phyloP scores from a whole-genome alignment of 64 coral and sea anemone species.

The Porites lutea region DNA sequence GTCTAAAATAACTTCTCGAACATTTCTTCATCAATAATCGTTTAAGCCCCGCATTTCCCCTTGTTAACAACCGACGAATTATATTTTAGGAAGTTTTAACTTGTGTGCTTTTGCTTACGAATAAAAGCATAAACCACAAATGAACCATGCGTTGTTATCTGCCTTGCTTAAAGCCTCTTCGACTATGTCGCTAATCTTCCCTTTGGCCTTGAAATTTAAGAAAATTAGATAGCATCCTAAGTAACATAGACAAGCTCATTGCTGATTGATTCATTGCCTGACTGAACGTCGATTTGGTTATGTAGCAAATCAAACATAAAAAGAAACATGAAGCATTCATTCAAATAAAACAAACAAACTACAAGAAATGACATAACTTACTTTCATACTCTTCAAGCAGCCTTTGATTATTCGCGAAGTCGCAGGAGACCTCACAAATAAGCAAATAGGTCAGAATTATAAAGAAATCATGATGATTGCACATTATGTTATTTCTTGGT shows the following conservation, averaged over 20 bases:
- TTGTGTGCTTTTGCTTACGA: background rate
- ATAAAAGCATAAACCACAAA: background rate
- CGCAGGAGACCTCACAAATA: background rate
- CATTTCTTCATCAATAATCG: too few relatives aligned
- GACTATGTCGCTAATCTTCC: too few relatives aligned
- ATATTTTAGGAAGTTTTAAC: background rate
- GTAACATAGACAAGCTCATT: too few relatives aligned
- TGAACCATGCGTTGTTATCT: background rate
- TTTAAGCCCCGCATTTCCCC: too few relatives aligned
- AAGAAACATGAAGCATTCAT: background rate
- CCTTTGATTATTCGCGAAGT: slow-evolving; percentile 2
- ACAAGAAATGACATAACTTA: background rate
- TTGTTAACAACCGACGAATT: too few relatives aligned
- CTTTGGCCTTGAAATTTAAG: too few relatives aligned
- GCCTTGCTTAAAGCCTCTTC: background rate
- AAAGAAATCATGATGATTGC: background rate
- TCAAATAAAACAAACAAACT: background rate
- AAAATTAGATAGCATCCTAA: too few relatives aligned
- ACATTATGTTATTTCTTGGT: background rate
- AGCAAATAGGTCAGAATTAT: background rate
- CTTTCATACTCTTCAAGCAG: background rate
- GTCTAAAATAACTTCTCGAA: too few relatives aligned
- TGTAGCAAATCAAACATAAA: too few relatives aligned
- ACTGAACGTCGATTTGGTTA: too few relatives aligned
- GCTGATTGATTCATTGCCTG: too few relatives aligned